These are phyloP conservation scores for Phoenicopterus ruber DNA, from an alignment of 2,113 vertebrate species.

Conservation along the genomic window DNA sequence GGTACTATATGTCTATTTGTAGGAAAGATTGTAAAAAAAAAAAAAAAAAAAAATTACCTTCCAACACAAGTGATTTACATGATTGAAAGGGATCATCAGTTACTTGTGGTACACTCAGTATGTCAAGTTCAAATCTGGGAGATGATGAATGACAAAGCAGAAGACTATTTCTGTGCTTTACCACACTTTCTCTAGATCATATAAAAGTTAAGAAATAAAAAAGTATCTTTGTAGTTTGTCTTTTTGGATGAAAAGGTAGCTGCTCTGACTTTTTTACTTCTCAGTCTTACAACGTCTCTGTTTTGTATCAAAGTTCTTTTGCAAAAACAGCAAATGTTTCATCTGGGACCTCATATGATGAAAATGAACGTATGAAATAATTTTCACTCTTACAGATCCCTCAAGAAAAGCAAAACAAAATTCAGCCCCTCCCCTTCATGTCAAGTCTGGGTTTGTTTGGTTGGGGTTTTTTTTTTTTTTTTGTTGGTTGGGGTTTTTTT, in stretches of 20 bases:
- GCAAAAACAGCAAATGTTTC: background rate
- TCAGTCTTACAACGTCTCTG: background rate
- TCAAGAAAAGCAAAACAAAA: background rate
- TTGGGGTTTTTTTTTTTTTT: no score
- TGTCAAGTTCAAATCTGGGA: background rate
- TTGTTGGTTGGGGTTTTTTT: background rate
- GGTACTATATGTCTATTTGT: background rate
- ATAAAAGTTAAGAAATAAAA: background rate
- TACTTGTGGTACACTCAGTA: background rate
- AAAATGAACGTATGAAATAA: background rate
- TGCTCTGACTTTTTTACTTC: background rate
- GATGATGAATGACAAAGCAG: background rate
- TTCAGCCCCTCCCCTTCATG: background rate
- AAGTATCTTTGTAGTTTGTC: background rate
- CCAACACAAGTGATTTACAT: background rate
- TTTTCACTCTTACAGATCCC: background rate
- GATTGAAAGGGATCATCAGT: background rate
- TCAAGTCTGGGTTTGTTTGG: background rate
- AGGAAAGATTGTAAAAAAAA: background rate
- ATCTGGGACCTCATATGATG: background rate
- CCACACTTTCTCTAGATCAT: background rate
- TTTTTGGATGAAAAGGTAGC: background rate
- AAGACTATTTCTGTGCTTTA: background rate
- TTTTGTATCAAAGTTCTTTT: background rate
- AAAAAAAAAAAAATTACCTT: no score